Evolutionary conservation across 1,140 invertebrate species (phyloP), one percentile per base, ranked within the genome.

Genomic region (Ridgeia piscesae): DNA sequence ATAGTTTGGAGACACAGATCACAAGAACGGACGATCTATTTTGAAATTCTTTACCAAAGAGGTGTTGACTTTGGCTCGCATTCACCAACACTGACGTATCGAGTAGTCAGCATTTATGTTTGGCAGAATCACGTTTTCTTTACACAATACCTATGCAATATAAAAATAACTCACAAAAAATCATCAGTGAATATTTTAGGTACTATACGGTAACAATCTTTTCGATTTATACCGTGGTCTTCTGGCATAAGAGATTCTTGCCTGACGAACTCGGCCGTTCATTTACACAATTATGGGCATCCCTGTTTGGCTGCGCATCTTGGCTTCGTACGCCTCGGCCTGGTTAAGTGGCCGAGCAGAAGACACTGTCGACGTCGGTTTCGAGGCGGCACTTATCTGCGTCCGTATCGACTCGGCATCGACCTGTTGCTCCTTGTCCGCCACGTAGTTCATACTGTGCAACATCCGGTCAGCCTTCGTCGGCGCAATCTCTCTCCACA

Each of bases 401-500:
- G 58, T 77, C 8, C 58, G 58, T 77, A 77, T 77, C 11, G 58
- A 77, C 58, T 77, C 58, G 58, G 58, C 58, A 31, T 77, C 58
- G 17, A 77, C 58, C 58, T 90, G 89, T 33, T 90, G 34, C 17
- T 90, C 35, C 34, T 90, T 90, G n/a, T 90, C 89, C 14, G 89
- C 89, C 14, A 90, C n/a, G 35, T 90, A 90, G 34, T 42, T 42
- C 34, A 90, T 33, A 58, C 34, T 35, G 34, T 35, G 91, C 88
- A 92, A 35, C 34, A 92, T 34, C n/a, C 89, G 27, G n/a, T 92
- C 89, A 33, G 50, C 92, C 50, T 89, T 88, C 33, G 92, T 88
- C n/a, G 58, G 77, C 27, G 91, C 27, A 11, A 93, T 34, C 34
- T 92, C 93, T 90, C 94, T 93, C 94, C 94, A 95, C 6, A 95